Conservation (phyloP, 2,113 vertebrate species). For the Lipophrys pholis region DNA sequence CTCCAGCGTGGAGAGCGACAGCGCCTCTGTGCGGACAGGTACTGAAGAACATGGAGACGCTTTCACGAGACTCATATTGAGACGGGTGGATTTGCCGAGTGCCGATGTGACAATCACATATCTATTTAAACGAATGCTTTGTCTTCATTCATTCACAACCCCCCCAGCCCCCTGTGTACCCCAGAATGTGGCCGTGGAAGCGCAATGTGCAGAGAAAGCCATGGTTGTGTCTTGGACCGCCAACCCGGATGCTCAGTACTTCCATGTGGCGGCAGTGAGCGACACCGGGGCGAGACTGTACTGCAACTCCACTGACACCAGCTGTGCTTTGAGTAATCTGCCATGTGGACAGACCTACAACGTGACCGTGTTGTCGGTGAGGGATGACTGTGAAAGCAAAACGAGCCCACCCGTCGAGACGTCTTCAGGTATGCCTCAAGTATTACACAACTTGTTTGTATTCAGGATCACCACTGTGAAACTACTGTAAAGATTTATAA, state of each 20-base stretch:
- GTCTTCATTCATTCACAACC: too few species aligned
- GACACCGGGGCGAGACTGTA: constrained; percentile 34
- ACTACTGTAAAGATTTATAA: too few species aligned
- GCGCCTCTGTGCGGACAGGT: constrained; percentile 73
- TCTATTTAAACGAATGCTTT: too few species aligned
- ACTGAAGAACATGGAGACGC: too few species aligned
- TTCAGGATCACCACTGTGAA: too few species aligned
- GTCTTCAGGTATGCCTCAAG: constrained; percentile 74
- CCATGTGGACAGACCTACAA: constrained; percentile 77
- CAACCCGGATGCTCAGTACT: constrained; percentile 72
- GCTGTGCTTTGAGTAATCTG: constrained; percentile 65
- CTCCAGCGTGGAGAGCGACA: constrained; percentile 51
- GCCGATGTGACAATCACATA: too few species aligned
- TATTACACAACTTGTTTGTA: too few species aligned
- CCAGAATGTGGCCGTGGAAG: constrained; percentile 53
- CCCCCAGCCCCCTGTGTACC: constrained; percentile 77
- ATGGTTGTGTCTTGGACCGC: constrained; percentile 74
- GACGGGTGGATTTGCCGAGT: too few species aligned
- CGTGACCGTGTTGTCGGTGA: constrained; percentile 67
- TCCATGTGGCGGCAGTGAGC: constrained; percentile 63
- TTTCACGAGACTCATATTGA: too few species aligned
- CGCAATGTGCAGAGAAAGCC: constrained; percentile 55
- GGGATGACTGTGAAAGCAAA: constrained; percentile 67
- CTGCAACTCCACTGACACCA: constrained; percentile 64
- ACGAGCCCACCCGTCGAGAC: constrained; percentile 46